Evolutionary conservation across 2,888 invertebrate genomes (phyloP), one percentile per base, ranked within the genome.

Genomic region (Athrips mouffetella): DNA sequence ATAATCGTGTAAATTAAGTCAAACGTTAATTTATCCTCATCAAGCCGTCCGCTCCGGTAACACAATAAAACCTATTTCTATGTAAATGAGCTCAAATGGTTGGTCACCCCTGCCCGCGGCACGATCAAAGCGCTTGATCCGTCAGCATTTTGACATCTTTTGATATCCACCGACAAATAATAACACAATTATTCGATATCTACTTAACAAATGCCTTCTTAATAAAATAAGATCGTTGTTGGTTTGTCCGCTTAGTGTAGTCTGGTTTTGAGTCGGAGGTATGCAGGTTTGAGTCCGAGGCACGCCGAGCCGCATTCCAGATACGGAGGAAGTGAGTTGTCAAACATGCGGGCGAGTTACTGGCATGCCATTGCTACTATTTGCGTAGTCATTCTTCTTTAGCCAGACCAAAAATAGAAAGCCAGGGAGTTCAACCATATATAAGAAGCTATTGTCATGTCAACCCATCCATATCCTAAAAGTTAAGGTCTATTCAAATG

Each of bases 131-230:
- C 55, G 44, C 49, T 59, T 63, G 67, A 70, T 72, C 80, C 75
- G 80, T 83, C 83, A 82, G 75, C 72, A 68, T 76, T 80, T 79
- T 82, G 83, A 85, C 83, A 77, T 82, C 83, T 73, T 85, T 86
- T 85, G 80, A 85, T 81, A 72, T 78, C 70, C 67, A 73, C 87
- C 87, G 86, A 83, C 87, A 75, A 78, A 77, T 82, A 80, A 76
- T 76, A 76, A 75, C 75, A 73, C 65, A 73, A 73, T 72, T 70
- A 76, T 79, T 73, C 58, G 58, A 59, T 60, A 50, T 56, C 48
- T 50, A 55, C 48, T 52, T 46, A 29, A 41, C 40, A 55, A 49
- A 48, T 55, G 53, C 49, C 56, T 61, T 44, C 44, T 44, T 44
- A 44, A 54, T 50, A 20, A 25, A 44, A 45, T 55, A 48, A 49